Evolutionary conservation across 2,888 invertebrate genomes (phyloP).

Genomic region (Pandemis corylana): DNA sequence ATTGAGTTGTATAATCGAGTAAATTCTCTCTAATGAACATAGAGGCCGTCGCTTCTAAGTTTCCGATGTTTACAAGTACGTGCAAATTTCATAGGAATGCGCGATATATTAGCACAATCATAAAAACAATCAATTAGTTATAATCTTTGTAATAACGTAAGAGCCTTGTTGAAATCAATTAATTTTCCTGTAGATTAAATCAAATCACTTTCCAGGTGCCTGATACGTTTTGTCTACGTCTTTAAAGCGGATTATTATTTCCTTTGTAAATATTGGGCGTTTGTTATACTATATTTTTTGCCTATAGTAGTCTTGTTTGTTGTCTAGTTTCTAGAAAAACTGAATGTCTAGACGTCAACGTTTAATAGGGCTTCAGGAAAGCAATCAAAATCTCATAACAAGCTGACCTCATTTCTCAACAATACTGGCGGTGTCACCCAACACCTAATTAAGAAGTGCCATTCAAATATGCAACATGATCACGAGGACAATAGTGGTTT

Average conservation of each 20-base stretch:
- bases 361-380: slow-evolving; percentile 40
- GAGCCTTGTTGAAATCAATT: slow-evolving; percentile 22
- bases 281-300: neutral
- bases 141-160: slow-evolving; percentile 29
- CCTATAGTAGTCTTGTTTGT: neutral
- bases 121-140: slow-evolving; percentile 33
- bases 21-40: slow-evolving; percentile 34
- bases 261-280: neutral
- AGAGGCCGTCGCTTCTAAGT: neutral
- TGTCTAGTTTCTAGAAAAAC: neutral
- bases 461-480: slow-evolving; percentile 40
- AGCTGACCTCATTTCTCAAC: slow-evolving; percentile 43
- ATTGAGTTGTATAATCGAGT: slow-evolving; percentile 51
- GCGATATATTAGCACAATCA: slow-evolving; percentile 40
- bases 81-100: slow-evolving; percentile 45
- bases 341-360: slow-evolving; percentile 26
- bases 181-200: slow-evolving; percentile 35
- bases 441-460: slow-evolving; percentile 42
- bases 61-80: slow-evolving; percentile 12
- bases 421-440: slow-evolving; percentile 42
- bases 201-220: slow-evolving; percentile 17
- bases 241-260: neutral
- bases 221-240: neutral
- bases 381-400: slow-evolving; percentile 44
- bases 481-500: slow-evolving; percentile 39